Conservation (phyloP, 2,113 vertebrate genomes). For the Mastomys natalensis region DNA sequence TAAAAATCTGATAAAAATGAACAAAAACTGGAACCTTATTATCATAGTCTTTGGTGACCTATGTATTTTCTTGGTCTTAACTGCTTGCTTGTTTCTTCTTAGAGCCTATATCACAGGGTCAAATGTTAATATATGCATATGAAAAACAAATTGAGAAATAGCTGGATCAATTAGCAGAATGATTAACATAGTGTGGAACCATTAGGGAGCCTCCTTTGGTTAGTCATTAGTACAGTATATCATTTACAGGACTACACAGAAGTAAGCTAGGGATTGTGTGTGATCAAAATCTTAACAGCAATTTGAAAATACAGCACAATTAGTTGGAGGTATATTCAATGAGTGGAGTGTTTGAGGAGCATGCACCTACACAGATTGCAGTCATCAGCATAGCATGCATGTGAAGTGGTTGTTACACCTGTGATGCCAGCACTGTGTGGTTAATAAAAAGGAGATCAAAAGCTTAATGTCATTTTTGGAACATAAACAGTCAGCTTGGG, state of each 20-base stretch:
- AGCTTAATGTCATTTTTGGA: background rate
- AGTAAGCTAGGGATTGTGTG: rapidly evolving
- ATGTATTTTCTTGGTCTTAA: background rate
- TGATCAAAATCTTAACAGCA: background rate
- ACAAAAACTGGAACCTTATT: background rate
- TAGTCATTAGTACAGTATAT: rapidly evolving
- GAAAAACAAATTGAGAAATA: background rate
- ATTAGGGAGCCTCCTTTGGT: background rate
- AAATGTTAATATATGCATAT: background rate
- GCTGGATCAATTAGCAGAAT: background rate
- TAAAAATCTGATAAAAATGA: background rate
- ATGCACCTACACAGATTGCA: background rate
- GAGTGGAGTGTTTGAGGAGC: background rate
- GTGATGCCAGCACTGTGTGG: background rate
- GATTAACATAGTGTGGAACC: background rate
- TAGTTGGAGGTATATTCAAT: background rate
- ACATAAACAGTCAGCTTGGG: background rate
- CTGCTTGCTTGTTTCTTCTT: background rate
- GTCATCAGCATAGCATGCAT: background rate
- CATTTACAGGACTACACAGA: rapidly evolving
- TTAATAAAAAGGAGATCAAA: background rate
- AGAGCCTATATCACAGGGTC: background rate
- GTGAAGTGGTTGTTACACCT: background rate
- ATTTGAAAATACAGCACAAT: background rate
- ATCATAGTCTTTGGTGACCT: background rate